phyloP scores from a whole-genome alignment of 2,797 vertebrate genomes.

The Hypotaenidia philippensis region DNA sequence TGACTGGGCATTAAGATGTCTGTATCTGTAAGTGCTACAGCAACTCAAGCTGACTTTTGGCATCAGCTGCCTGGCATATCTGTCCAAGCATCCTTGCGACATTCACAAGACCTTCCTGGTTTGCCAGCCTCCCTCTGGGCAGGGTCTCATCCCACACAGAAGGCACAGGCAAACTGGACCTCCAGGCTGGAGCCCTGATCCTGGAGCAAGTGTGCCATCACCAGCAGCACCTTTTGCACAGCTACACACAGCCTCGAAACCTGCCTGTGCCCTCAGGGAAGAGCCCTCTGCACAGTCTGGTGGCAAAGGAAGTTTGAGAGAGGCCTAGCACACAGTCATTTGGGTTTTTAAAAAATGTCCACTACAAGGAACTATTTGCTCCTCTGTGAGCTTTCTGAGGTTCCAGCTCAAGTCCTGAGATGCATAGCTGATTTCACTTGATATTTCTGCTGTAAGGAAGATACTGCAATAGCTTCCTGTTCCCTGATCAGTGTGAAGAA shows the following conservation, averaged over 20 bases:
- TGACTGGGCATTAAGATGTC: neutral
- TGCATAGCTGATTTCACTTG: neutral
- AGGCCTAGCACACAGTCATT: neutral
- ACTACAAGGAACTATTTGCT: neutral
- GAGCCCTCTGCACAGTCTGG: rapidly evolving
- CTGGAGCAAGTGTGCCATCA: rapidly evolving
- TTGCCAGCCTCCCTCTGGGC: rapidly evolving
- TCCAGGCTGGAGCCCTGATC: rapidly evolving
- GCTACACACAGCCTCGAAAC: rapidly evolving
- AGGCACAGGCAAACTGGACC: rapidly evolving
- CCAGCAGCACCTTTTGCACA: neutral
- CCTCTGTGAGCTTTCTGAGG: neutral
- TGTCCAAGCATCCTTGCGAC: neutral
- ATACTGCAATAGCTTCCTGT: neutral
- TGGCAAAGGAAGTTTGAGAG: neutral
- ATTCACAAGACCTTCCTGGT: rapidly evolving
- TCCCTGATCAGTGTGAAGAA: neutral
- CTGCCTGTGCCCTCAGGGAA: neutral
- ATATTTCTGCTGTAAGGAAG: neutral
- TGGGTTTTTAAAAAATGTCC: rapidly evolving
- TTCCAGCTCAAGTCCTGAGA: neutral
- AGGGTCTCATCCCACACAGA: rapidly evolving
- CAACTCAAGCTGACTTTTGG: rapidly evolving
- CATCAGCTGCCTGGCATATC: neutral
- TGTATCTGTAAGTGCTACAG: neutral